Conservation (phyloP, 2,113 vertebrate genomes). For the Setophaga coronata region DNA sequence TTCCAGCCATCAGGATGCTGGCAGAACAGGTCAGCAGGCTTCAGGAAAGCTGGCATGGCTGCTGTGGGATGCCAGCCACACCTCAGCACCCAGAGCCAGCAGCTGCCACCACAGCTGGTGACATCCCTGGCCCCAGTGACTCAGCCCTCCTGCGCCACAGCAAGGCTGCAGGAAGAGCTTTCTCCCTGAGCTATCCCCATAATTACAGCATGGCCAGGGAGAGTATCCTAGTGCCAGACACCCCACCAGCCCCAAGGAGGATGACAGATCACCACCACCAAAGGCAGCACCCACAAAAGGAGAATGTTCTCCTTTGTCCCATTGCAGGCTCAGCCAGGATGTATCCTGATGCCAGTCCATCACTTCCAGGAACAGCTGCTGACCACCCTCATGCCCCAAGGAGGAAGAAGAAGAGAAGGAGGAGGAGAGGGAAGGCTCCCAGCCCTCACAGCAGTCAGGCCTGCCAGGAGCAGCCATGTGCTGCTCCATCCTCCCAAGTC, state of each 20-base stretch:
- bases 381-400: accelerated
- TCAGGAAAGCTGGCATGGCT: not conserved
- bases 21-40: not conserved
- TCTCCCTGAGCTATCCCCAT: not conserved
- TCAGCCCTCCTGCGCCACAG: not conserved
- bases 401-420: not conserved
- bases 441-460: not conserved
- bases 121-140: not conserved
- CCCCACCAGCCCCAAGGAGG: not conserved
- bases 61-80: not conserved
- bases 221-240: not conserved
- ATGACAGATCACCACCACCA: not conserved
- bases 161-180: not conserved
- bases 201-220: not conserved
- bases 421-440: not conserved
- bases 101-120: not conserved
- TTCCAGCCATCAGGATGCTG: not conserved
- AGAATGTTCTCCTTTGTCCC: not conserved
- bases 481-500: not conserved
- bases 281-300: not conserved
- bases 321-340: accelerated
- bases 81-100: not conserved
- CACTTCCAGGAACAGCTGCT: not conserved
- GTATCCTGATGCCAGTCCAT: not conserved
- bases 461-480: not conserved